Base-by-base conservation (phyloP, 2,888 invertebrate genomes). In the Agrotis puta region DNA sequence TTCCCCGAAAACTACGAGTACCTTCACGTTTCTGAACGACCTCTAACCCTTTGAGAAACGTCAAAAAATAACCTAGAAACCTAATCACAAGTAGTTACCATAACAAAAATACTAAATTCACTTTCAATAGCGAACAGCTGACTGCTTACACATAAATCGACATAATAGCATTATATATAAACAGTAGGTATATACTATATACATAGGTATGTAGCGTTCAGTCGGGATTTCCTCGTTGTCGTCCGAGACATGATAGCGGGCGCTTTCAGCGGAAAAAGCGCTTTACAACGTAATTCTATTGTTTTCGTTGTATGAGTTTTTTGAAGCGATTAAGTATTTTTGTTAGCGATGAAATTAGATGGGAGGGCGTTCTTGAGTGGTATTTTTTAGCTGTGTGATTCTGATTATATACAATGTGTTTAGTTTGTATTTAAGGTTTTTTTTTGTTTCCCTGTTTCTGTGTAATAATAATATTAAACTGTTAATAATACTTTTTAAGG, bases 101-200 rank as follows among this genome's bases (percentile, higher is more conserved):
- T 77, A 84, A 82, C 81, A 82, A 76, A 85, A 85, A 78, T 70
- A 75, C 64, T 82, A 86, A 86, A 83, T 88, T 92, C 89, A 85
- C 90, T 91, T 89, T 90, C 91, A 87, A 88, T 88, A 83, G 82
- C 86, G 88, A 93, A 92, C 94, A 94, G 94, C 94, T 94, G 94
- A 89, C 88, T 90, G 91, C 80, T 87, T 85, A 90, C 91, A 90
- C 91, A 92, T 94, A 93, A 94, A 94, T 92, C 90, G 88, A 92
- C 90, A 90, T 89, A 90, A 85, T 85, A 84, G 81, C 81, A 90
- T 89, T 90, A 91, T 89, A 86, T 92, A 91, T 85, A 89, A 88
- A 88, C 83, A 87, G 86, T 82, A 77, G 85, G 78, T 85, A 83
- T 77, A 69, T 81, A 87, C 67, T 85, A 56, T 79, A 70, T 79